phyloP scores from a whole-genome alignment of 1,140 invertebrate species.

The Drosophila mayri region DNA sequence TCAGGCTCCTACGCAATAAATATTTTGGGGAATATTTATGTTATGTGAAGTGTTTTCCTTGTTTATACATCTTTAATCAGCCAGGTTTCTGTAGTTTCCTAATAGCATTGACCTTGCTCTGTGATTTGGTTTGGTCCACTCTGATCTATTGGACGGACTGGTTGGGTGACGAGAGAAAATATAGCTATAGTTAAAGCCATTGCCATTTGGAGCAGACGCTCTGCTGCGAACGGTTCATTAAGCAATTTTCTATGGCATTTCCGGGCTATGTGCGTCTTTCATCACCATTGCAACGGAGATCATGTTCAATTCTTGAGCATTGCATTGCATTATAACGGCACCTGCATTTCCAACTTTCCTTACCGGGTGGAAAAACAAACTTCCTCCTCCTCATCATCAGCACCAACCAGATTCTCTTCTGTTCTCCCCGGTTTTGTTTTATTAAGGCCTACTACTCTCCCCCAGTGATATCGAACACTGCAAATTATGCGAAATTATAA shows the following conservation, averaged over 20 bases:
- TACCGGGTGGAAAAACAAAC: conserved; percentile 36
- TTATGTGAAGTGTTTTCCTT: conserved; percentile 31
- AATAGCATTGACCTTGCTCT: conserved; percentile 74
- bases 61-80: conserved; percentile 56
- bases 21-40: conserved; percentile 32
- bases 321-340: conserved; percentile 67
- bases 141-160: conserved; percentile 54
- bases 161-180: conserved; percentile 34
- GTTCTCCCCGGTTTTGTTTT: conserved; percentile 17
- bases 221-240: conserved; percentile 69
- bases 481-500: conserved; percentile 29
- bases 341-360: conserved; percentile 65
- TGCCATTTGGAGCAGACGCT: conserved; percentile 72
- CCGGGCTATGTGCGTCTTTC: conserved; percentile 56
- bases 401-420: conserved; percentile 14
- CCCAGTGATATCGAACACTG: conserved; percentile 16
- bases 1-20: conserved; percentile 67
- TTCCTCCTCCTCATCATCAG: conserved; percentile 28
- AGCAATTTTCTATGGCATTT: conserved; percentile 78
- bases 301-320: conserved; percentile 46
- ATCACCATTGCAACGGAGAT: conserved; percentile 45
- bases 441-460: conserved; percentile 23
- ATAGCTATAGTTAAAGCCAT: conserved; percentile 36
- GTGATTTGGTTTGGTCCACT: conserved; percentile 32
- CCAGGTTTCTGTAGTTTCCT: conserved; percentile 23